Base-by-base conservation (phyloP, 30 jellyfish, hydroid and myxozoan species). In the Chrysaora quinquecirrha region DNA sequence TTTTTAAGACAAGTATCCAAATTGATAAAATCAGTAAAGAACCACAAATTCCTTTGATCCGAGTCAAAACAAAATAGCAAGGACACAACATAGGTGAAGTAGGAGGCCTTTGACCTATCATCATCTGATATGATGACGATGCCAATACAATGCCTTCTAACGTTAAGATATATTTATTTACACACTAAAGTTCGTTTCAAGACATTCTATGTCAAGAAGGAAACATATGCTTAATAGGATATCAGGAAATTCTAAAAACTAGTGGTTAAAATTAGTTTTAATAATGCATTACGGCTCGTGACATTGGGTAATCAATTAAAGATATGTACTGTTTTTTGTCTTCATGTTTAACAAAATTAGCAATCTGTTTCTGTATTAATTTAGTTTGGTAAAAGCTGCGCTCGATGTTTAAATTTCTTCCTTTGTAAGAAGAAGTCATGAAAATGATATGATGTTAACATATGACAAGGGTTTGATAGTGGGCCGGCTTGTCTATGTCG, bases 171-270 rank as follows among this genome's bases (percentile, higher is more conserved):
- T 52, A 2, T 2, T 2, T 52, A 25, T 52, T 52, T 52, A 52
- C 68, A 52, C 24, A 4, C 24, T 52, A 20, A 2, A 4, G 68
- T 25, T 4, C 3, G 19, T 7, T 3, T 3, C 12, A 52, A 20
- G 25, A 25, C 12, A 10, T 19, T 52, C 25, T 10, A 9, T 52
- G 68, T 38, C 90, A 79, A 79, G 61, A 66, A 47, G 90, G 90
- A 64, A 79, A 66, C 90, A 79, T 65, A 79, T 79, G 90, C 56
- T 48, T 43, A 65, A 79, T 79, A 64, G 71, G 83, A 79, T 79
- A 27, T 66, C 14, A 61, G 34, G 31, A 50, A 33, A n/a, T 48
- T 62, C 83, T 29, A 60, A 64, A 66, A 66, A 47, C 33, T 33
- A 31, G 65, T n/a, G 58, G 63, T 38, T 31, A 33, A 6, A 20